These are phyloP conservation scores for Porphyrio hochstetteri DNA, from an alignment of 2,113 vertebrate species.

Conservation along the genomic window DNA sequence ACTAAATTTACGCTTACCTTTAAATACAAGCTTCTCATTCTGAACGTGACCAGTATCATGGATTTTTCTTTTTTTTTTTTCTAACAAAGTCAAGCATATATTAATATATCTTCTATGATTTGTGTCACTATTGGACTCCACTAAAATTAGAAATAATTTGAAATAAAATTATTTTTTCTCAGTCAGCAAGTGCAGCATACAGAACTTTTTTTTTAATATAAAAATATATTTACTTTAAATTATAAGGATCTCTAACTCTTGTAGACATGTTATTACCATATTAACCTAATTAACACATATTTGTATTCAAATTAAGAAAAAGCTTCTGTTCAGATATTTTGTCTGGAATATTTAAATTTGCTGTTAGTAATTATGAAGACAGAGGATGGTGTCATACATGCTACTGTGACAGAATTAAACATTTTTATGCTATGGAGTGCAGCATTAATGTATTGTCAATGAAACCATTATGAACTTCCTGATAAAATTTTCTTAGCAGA, in stretches of 20 bases:
- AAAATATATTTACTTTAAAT: neutral
- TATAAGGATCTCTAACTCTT: neutral
- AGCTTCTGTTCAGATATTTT: neutral
- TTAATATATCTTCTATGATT: neutral
- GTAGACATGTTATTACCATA: neutral
- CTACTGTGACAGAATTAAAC: neutral
- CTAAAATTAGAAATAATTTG: neutral
- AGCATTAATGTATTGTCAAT: neutral
- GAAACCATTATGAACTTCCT: neutral
- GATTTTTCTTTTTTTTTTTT: neutral
- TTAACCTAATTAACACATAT: neutral
- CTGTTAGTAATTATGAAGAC: neutral
- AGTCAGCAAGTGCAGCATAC: neutral
- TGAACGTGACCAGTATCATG: fast-evolving
- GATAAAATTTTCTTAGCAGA: neutral
- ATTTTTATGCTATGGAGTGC: neutral
- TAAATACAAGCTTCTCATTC: neutral
- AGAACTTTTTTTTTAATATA: neutral
- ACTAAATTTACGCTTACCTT: neutral
- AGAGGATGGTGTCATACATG: neutral
- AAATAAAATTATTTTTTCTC: neutral
- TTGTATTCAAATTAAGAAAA: neutral
- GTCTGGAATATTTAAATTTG: neutral
- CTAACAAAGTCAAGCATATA: neutral
- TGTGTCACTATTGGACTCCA: neutral